phyloP scores from a whole-genome alignment of 2,888 invertebrate species.

The Apotomis betuletana region DNA sequence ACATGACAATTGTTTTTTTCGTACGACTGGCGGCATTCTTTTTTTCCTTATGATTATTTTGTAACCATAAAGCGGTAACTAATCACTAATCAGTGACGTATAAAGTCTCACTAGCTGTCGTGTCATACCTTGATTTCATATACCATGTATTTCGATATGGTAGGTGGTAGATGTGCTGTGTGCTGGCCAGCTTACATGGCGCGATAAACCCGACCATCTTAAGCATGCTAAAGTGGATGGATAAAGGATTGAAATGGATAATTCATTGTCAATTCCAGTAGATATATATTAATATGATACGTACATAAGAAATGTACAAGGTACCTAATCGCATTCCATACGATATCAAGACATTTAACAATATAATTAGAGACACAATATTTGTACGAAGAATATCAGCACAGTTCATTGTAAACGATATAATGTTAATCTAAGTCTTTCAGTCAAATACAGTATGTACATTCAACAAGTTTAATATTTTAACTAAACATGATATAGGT shows the following conservation, averaged over 20 bases:
- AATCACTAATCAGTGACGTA: too few species aligned
- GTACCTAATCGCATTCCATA: conserved; percentile 67
- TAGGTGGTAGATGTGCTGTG: too few species aligned
- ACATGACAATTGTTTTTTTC: too few species aligned
- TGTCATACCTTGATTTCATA: too few species aligned
- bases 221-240: background rate
- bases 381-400: conserved; percentile 76
- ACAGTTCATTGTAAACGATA: conserved; percentile 60
- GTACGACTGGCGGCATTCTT: too few species aligned
- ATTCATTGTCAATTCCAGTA: conserved; percentile 24
- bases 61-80: too few species aligned
- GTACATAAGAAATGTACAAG: conserved; percentile 46
- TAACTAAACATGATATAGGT: conserved; percentile 20
- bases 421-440: conserved; percentile 59
- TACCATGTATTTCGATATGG: too few species aligned
- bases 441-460: conserved; percentile 57
- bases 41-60: too few species aligned
- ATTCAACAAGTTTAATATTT: conserved; percentile 33
- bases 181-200: too few species aligned
- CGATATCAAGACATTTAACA: conserved; percentile 66
- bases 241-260: conserved; percentile 46
- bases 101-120: too few species aligned
- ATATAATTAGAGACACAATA: conserved; percentile 66
- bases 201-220: too few species aligned
- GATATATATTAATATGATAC: conserved; percentile 44